Evolutionary conservation across 2,113 vertebrate species (phyloP), one percentile per base, ranked within the genome.

Genomic region (Sakesphorus luctuosus): DNA sequence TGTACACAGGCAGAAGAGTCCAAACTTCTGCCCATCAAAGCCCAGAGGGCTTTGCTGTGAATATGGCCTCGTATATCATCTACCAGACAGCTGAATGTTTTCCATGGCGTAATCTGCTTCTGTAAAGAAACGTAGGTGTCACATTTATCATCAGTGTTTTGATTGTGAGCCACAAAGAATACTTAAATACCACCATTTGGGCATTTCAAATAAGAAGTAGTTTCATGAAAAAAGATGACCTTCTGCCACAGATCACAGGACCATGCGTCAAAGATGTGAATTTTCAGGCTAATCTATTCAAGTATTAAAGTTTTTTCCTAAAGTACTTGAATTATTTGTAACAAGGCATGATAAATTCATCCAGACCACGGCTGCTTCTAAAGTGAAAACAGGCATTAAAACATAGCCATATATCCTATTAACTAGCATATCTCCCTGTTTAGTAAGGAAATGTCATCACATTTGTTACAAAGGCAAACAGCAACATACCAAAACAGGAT

Each of bases 401-500:
- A 95, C 85, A 88, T 20, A 88, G 84, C 94, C 87, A 97, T 96
- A 96, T 92, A 97, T 96, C 90, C 97, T 94, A 90, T 92, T 95
- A 97, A 97, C 87, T 89, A 75, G 90, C 6, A 1, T 75, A 94
- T 95, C 88, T 85, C 84, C 74, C 95, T 96, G 93, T 75, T 80
- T 94, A 79, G 94, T 95, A 96, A 95, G 95, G 95, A 97, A 97
- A 97, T 74, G 94, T 95, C 95, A 97, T 96, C 95, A 84, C 82
- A 95, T 98, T 98, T 96, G 96, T 81, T 96, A 93, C 97, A 97
- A 97, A 97, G 93, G 95, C 96, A 98, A 97, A 97, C 96, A 97
- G 97, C 96, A 98, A 97, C 97, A 97, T 85, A 97, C 95, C 92
- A 96, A 97, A 98, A 96, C 93, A 97, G 96, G 93, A 97, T 97